Evolutionary conservation across 2,888 invertebrate genomes (phyloP).

Genomic region (Schrankia costaestrigalis): DNA sequence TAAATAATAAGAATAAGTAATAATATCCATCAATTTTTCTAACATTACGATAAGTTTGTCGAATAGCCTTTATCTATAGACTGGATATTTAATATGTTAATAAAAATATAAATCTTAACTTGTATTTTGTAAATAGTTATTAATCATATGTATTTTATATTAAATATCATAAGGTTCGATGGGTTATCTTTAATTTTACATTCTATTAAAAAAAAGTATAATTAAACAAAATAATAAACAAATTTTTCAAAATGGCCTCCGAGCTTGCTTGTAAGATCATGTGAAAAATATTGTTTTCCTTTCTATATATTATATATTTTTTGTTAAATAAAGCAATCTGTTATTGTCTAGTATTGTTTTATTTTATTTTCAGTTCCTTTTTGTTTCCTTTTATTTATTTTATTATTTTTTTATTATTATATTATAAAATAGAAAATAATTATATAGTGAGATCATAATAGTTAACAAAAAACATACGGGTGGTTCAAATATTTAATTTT

Average conservation of each 20-base stretch:
- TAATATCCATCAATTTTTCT: conserved; percentile 57
- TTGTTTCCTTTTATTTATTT: conserved; percentile 30
- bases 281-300: conserved; percentile 70
- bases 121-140: conserved; percentile 80
- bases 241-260: conserved; percentile 61
- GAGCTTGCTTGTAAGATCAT: conserved; percentile 51
- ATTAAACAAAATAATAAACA: conserved; percentile 59
- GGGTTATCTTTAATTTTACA: conserved; percentile 80
- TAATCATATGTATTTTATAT: conserved; percentile 80
- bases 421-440: conserved; percentile 43
- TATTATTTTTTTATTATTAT: conserved; percentile 21
- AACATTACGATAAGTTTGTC: conserved; percentile 77
- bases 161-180: conserved; percentile 77
- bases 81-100: conserved; percentile 77
- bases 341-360: conserved; percentile 78
- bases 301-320: conserved; percentile 80
- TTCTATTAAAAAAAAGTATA: conserved; percentile 61
- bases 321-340: conserved; percentile 81
- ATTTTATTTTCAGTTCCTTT: conserved; percentile 57
- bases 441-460: conserved; percentile 69
- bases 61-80: conserved; percentile 79
- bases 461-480: conserved; percentile 62
- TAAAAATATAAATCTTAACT: conserved; percentile 74
- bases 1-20: conserved; percentile 39
- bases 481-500: conserved; percentile 57